Conservation (phyloP, 2,888 invertebrate species). For the Drosophila putrida region DNA sequence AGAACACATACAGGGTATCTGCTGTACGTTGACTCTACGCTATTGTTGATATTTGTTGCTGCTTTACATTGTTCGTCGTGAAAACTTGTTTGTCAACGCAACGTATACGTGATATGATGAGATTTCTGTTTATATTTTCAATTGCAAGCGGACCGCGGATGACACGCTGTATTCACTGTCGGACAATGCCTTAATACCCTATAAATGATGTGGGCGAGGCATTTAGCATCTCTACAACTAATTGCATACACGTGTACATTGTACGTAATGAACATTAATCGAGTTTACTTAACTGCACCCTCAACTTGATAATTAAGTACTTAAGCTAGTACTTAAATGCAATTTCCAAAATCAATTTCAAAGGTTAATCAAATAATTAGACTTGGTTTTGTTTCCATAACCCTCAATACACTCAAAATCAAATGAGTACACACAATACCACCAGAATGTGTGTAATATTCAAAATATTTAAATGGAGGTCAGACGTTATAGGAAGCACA, state of each 20-base stretch:
- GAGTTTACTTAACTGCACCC: constrained; percentile 4
- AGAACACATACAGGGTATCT: constrained; percentile 19
- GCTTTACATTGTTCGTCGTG: background rate
- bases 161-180: constrained; percentile 6
- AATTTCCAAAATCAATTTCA: constrained; percentile 13
- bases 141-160: constrained; percentile 22
- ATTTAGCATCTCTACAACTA: background rate
- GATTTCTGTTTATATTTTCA: constrained; percentile 10
- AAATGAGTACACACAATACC: constrained; percentile 4
- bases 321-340: background rate
- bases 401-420: constrained; percentile 5
- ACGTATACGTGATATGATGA: constrained; percentile 51
- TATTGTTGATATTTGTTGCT: background rate
- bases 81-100: constrained; percentile 26
- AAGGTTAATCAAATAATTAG: background rate
- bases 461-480: constrained; percentile 44
- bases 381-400: background rate
- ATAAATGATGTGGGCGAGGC: background rate
- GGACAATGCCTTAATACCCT: constrained; percentile 11
- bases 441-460: constrained; percentile 7
- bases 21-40: background rate
- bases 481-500: constrained; percentile 43
- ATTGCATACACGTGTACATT: constrained; percentile 4
- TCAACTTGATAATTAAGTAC: constrained; percentile 3
- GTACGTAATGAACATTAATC: background rate